Evolutionary conservation across 2,888 invertebrate genomes (phyloP).

Genomic region (Drosophila paramelanica): DNA sequence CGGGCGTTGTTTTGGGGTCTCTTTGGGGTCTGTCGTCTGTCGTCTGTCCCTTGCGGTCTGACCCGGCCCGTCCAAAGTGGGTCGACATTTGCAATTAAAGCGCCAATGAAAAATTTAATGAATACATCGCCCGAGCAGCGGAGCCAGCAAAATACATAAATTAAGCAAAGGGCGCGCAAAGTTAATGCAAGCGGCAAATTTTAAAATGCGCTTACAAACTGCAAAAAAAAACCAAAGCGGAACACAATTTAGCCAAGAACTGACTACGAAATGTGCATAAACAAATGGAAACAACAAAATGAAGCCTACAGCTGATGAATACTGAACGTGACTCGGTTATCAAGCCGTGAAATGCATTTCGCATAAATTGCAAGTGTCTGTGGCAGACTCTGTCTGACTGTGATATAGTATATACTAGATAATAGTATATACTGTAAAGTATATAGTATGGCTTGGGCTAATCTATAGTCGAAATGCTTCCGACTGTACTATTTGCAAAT

Average conservation of each 20-base stretch:
- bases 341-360: slow-evolving; percentile 58
- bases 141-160: slow-evolving; percentile 48
- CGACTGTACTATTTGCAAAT: too few species aligned
- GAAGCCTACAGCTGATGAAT: slow-evolving; percentile 49
- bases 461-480: too few species aligned
- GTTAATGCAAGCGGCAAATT: slow-evolving; percentile 65
- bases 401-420: background rate
- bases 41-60: slow-evolving; percentile 37
- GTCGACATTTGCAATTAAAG: slow-evolving; percentile 70
- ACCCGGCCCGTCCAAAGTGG: slow-evolving; percentile 52
- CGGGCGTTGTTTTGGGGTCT: slow-evolving; percentile 58
- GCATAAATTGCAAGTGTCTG: slow-evolving; percentile 52
- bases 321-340: slow-evolving; percentile 64
- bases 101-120: slow-evolving; percentile 56
- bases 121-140: slow-evolving; percentile 26
- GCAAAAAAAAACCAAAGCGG: slow-evolving; percentile 46
- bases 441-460: too few species aligned
- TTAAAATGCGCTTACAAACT: slow-evolving; percentile 42
- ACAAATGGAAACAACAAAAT: background rate
- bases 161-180: slow-evolving; percentile 59
- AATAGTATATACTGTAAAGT: background rate
- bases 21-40: slow-evolving; percentile 25
- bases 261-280: slow-evolving; percentile 35
- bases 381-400: slow-evolving; percentile 30
- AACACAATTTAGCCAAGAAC: slow-evolving; percentile 35